Percentiles rank a stretch among this genome's conserved stretches.
phyloP scores from a whole-genome alignment of 1,140 invertebrate genomes.

The Temnothorax longispinosus region DNA sequence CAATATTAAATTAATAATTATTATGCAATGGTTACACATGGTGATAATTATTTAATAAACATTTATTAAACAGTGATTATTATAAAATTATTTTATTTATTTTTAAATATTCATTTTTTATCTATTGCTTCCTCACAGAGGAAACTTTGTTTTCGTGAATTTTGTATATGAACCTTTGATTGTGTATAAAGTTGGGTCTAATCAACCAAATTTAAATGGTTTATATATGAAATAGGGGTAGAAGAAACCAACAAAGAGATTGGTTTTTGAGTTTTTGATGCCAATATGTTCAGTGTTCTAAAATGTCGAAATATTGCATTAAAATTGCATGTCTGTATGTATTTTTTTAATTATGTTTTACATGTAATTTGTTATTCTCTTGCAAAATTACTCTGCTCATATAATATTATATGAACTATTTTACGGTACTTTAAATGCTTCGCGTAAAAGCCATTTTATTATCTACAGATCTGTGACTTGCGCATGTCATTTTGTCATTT shows the following conservation, averaged over 20 bases:
- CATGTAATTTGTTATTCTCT: neutral
- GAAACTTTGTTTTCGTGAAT: too few species aligned
- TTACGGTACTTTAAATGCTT: neutral
- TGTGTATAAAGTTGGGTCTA: too few species aligned
- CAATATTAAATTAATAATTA: neutral
- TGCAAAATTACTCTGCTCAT: neutral
- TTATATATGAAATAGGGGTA: too few species aligned
- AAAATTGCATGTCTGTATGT: too few species aligned
- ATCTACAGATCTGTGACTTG: neutral
- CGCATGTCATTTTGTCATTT: neutral
- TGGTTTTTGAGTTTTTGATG: too few species aligned
- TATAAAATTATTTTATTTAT: neutral
- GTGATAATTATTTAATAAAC: neutral
- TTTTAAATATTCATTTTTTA: neutral
- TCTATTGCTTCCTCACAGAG: neutral
- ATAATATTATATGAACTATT: neutral
- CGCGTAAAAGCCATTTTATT: neutral
- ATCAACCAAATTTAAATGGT: too few species aligned
- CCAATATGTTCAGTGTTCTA: too few species aligned
- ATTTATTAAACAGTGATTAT: neutral
- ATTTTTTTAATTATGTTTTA: neutral
- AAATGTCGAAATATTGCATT: too few species aligned
- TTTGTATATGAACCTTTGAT: too few species aligned
- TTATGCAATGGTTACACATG: too few species aligned
- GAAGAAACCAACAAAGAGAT: too few species aligned